Evolutionary conservation across 2,888 invertebrate genomes (phyloP).

Genomic region (Drosophila meridiana): DNA sequence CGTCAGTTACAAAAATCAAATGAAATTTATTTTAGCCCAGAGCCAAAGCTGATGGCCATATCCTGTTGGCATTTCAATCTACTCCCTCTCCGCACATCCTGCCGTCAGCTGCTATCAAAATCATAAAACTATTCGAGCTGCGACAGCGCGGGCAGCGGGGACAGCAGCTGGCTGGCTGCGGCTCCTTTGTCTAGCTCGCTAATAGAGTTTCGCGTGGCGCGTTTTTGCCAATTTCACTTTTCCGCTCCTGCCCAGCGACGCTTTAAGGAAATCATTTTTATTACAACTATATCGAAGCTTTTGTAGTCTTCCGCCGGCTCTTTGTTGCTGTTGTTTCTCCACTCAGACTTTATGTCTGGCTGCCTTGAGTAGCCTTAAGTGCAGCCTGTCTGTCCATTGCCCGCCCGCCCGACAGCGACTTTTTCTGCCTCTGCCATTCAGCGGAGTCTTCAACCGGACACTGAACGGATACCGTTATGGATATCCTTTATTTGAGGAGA

Average conservation of each 20-base stretch:
- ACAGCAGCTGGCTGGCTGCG: background rate
- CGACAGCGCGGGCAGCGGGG: background rate
- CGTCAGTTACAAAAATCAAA: conserved; percentile 39
- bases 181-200: conserved; percentile 70
- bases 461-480: conserved; percentile 32
- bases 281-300: conserved; percentile 68
- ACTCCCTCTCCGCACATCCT: conserved; percentile 32
- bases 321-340: conserved; percentile 12
- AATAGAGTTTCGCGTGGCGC: conserved; percentile 71
- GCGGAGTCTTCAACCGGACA: conserved; percentile 23
- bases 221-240: conserved; percentile 68
- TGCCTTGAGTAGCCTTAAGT: conserved; percentile 61
- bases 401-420: conserved; percentile 25
- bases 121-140: conserved; percentile 75
- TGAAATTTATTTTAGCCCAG: conserved; percentile 49
- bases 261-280: conserved; percentile 76
- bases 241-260: conserved; percentile 47
- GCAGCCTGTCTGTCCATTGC: conserved; percentile 64
- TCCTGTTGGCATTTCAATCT: conserved; percentile 32
- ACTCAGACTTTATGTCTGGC: conserved; percentile 47
- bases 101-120: conserved; percentile 75
- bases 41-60: conserved; percentile 44
- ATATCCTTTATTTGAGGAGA: conserved; percentile 57
- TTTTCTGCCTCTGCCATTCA: conserved; percentile 26
- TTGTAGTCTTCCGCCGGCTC: conserved; percentile 73